Base-by-base conservation (phyloP, 2,113 vertebrate species). In the Sylvia atricapilla region DNA sequence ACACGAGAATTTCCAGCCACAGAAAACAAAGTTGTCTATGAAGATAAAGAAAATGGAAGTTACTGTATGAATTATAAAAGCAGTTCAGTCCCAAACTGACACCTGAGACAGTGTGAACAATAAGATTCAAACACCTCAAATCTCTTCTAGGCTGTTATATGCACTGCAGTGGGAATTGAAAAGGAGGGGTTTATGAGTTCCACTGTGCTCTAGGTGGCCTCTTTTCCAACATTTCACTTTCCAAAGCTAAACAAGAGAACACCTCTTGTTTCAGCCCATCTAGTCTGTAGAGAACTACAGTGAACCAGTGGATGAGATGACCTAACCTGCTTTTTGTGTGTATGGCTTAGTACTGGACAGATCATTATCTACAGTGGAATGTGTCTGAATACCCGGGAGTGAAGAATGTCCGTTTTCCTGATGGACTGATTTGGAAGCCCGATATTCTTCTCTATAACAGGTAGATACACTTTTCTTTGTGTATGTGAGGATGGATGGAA, bases 361-460 rank as follows among this genome's bases (percentile, higher is more conserved):
- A 99, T 96, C 93, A 98, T 93, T 98, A 98, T 77, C 98, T 99
- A 13, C 98, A 98, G 74, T 99, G 99, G 99, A 98, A 99, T 15
- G 17, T 95, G 77, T 98, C 98, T 6, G 98, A 99, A 1, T 99
- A 99, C 89, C 98, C 99, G 0, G 99, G 99, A 15, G 98, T 99
- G 96, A 98, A 98, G 95, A 98, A 96, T 3, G 97, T 99, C 37
- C 98, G 99, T 83, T 99, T 99, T 96, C 99, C 99, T 13, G 98
- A 98, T 95, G 97, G 98, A 66, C 98, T 98, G 77, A 98, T 99
- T 84, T 99, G 99, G 99, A 99, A 99, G 89, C 99, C 99, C 20
- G 99, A 99, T 97, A 99, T 99, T 93, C 98, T 99, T 82, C 99
- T 99, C 28, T 99, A 99, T 72, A 99, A 99, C 99, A 99, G 99